phyloP scores from a whole-genome alignment of 2,797 vertebrate species.

The Manis pentadactyla region DNA sequence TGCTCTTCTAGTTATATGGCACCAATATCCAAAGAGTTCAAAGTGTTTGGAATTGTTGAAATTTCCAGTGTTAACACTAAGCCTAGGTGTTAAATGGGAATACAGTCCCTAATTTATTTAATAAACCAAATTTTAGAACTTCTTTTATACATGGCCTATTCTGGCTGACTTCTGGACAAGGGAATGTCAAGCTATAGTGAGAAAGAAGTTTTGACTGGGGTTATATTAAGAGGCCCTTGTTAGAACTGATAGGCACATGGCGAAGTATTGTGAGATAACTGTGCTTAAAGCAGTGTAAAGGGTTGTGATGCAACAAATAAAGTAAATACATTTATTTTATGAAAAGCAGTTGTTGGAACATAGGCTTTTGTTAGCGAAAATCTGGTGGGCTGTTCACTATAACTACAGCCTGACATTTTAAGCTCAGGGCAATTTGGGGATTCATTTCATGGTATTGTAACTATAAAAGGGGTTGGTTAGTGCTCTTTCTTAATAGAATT shows the following conservation, averaged over 20 bases:
- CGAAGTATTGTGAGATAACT: not conserved
- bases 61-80: not conserved
- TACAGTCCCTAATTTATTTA: not conserved
- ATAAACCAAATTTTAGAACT: constrained; percentile 12
- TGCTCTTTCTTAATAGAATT: constrained; percentile 69
- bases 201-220: not conserved
- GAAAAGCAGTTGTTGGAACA: not conserved
- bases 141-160: not conserved
- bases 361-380: constrained; percentile 9
- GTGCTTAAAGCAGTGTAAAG: constrained; percentile 13
- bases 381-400: not conserved
- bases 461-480: constrained; percentile 41
- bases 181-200: not conserved
- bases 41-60: constrained; percentile 63
- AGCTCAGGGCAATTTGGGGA: not conserved
- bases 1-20: constrained; percentile 64
- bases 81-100: not conserved
- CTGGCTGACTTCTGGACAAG: constrained; percentile 20
- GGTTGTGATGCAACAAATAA: not conserved
- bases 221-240: constrained; percentile 27
- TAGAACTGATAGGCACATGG: not conserved
- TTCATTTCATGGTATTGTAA: constrained; percentile 15
- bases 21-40: constrained; percentile 79
- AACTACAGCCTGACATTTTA: not conserved
- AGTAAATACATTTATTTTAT: not conserved